Percentiles rank a stretch among this genome's conserved stretches.
Conservation (phyloP, 2,113 vertebrate species). For the Sylvia atricapilla region DNA sequence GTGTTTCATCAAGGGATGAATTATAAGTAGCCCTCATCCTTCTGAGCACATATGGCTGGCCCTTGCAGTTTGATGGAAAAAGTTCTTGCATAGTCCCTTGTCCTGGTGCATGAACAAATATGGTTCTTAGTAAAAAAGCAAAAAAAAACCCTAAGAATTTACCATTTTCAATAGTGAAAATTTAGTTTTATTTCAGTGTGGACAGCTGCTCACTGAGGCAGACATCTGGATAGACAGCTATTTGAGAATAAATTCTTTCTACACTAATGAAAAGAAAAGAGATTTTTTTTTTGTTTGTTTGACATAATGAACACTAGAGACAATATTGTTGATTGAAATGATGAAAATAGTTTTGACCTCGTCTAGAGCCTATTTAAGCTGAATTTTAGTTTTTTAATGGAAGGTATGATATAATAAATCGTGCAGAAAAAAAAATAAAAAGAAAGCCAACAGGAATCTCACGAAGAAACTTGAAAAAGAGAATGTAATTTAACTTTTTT, state of each 20-base stretch:
- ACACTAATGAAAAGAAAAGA: background rate
- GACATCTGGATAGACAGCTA: background rate
- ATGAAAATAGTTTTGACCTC: background rate
- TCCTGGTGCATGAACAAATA: background rate
- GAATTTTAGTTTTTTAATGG: background rate
- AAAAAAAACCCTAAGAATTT: background rate
- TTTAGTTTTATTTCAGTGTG: background rate
- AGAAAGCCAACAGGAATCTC: background rate
- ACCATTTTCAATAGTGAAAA: background rate
- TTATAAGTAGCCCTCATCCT: background rate
- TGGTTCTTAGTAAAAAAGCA: accelerated
- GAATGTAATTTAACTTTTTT: background rate
- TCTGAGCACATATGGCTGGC: background rate
- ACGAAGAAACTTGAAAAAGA: background rate
- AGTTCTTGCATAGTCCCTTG: background rate
- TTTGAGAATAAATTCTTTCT: background rate
- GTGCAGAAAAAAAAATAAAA: background rate
- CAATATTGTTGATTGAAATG: background rate
- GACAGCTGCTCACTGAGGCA: background rate
- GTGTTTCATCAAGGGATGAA: background rate
- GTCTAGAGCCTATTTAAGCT: background rate
- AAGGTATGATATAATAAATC: background rate
- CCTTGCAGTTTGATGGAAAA: background rate
- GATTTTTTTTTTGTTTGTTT: background rate
- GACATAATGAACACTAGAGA: background rate